phyloP scores from a whole-genome alignment of 64 coral and sea anemone genomes.

The Actinia equina region DNA sequence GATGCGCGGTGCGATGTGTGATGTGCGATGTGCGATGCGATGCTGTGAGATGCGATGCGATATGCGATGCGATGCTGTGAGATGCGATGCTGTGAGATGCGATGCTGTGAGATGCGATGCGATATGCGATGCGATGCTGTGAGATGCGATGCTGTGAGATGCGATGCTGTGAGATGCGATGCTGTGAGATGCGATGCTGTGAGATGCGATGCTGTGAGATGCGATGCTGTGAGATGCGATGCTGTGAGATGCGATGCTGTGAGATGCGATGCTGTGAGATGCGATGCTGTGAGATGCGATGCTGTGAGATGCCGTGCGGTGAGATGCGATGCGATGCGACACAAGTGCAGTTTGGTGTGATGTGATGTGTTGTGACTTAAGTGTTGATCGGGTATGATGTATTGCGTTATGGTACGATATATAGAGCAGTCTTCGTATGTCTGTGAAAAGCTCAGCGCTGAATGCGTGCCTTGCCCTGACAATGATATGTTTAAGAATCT shows the following conservation, averaged over 20 bases:
- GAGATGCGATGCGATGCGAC: no score
- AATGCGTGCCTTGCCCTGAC: no score
- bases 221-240: not conserved
- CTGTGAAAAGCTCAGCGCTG: no score
- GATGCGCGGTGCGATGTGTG: not conserved
- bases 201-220: not conserved
- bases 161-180: not conserved
- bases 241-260: not conserved
- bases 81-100: no score
- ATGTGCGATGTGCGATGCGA: not conserved
- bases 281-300: no score
- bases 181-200: not conserved
- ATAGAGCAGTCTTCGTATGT: no score
- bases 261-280: not conserved
- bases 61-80: not conserved
- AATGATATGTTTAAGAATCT: not conserved
- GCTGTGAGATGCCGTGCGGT: no score
- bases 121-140: not conserved
- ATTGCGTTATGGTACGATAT: no score
- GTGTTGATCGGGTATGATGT: no score
- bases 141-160: not conserved
- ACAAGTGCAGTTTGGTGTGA: no score
- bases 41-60: not conserved
- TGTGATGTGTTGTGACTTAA: no score
- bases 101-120: not conserved